phyloP scores from a whole-genome alignment of 1,140 invertebrate genomes.

The Caenorhabditis brenneri region DNA sequence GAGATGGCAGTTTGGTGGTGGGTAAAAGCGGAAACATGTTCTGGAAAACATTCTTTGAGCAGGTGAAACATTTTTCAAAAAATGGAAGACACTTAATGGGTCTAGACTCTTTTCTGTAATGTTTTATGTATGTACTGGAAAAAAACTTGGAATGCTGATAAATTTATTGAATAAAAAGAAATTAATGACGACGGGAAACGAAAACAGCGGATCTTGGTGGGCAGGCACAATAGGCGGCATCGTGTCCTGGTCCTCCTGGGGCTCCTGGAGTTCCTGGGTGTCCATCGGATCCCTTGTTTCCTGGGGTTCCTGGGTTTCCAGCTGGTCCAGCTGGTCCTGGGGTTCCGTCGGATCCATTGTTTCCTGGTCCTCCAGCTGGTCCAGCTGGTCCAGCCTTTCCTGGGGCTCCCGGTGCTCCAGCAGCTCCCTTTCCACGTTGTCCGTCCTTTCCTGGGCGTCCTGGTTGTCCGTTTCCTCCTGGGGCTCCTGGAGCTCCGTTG shows the following conservation, averaged over 20 bases:
- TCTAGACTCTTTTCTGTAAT: neutral
- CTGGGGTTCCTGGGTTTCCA: constrained; percentile 34
- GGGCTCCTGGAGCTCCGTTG: constrained; percentile 35
- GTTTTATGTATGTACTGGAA: no score
- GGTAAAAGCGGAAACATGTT: neutral
- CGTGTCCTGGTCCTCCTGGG: constrained; percentile 45
- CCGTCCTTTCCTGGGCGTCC: constrained; percentile 45
- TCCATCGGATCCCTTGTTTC: constrained; percentile 32
- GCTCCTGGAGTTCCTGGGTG: constrained; percentile 30
- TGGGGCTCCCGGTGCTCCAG: constrained; percentile 27
- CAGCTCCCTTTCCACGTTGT: constrained; percentile 29
- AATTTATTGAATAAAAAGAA: neutral
- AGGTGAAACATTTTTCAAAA: no score
- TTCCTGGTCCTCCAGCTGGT: constrained; percentile 24
- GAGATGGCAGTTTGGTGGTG: neutral
- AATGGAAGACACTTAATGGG: neutral
- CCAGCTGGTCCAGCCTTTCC: constrained; percentile 37
- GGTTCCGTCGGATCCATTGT: constrained; percentile 33
- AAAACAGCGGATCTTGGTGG: constrained; percentile 53
- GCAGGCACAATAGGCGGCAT: constrained; percentile 54
- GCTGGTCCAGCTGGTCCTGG: constrained; percentile 46
- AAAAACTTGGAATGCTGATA: constrained; percentile 14
- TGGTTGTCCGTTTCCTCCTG: constrained; percentile 42
- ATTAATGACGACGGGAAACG: constrained; percentile 34
- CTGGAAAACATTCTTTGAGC: no score